Evolutionary conservation across 2,888 invertebrate species (phyloP), one percentile per base, ranked within the genome.

Genomic region (Rhagophthalmus giganteus): DNA sequence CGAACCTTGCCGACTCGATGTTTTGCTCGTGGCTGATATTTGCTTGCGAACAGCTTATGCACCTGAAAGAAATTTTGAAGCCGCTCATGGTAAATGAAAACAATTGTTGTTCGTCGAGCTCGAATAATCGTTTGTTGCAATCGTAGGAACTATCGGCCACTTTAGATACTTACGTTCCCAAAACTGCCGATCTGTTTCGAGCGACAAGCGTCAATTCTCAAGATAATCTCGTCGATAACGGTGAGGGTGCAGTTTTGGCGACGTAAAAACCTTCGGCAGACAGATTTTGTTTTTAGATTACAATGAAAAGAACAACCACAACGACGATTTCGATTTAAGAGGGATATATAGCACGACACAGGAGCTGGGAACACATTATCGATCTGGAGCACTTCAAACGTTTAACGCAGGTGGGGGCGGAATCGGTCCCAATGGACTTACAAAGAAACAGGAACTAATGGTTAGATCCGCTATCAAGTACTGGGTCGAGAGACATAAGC

Each of bases 401-500:
- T 86, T 87, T 61, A 80, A 76, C 4, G 63, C 61, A 31, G 66
- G 66, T 6, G 78, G 77, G 0, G 76, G 76, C 27, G 79, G 79
- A 0, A 75, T 79, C 1, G 87, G 90, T 58, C 90, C 90, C 0
- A 91, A 90, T 59, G 90, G 90, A 0, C 74, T 91, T 37, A 85
- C 86, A 0, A 86, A 86, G 70, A 91, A 90, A 66, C 90, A 91
- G 67, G 90, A 91, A 72, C 80, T 90, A 76, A 78, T 91, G 74
- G 90, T 91, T 1, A 79, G 91, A 58, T 90, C 90, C 20, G 90
- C 91, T 10, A 92, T 91, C 64, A 91, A 90, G 66, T 91, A 92
- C 67, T 92, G 91, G 91, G 91, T 92, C 15, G 91, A 92, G 67
- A 77, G 91, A 26, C 91, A 92, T 70, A 92, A 91, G 74, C 91